These are phyloP conservation scores for Epinotia nisella DNA, from an alignment of 2,888 invertebrate species.

Conservation along the genomic window DNA sequence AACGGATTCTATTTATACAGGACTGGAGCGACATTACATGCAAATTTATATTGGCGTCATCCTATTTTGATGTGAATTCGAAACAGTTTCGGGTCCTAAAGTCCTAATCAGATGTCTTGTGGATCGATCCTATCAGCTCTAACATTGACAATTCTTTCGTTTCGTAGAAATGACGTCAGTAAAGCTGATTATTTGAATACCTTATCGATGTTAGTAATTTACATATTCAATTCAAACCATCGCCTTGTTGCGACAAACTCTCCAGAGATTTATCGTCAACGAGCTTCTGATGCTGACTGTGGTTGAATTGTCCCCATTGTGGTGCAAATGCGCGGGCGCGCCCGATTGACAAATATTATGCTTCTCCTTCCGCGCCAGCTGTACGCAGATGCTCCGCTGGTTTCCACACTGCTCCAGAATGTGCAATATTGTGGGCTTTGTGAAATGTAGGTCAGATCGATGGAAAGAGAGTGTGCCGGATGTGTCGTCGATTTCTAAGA, in stretches of 20 bases:
- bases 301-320: slow-evolving; percentile 13
- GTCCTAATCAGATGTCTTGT: background rate
- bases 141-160: background rate
- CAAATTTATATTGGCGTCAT: slow-evolving; percentile 12
- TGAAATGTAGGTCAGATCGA: slow-evolving; percentile 28
- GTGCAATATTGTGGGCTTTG: slow-evolving; percentile 13
- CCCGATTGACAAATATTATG: slow-evolving; percentile 34
- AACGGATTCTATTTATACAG: slow-evolving; percentile 39
- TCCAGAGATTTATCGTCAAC: background rate
- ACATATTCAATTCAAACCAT: slow-evolving; percentile 8
- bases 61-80: background rate
- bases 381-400: slow-evolving; percentile 19
- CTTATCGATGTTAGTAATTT: slow-evolving; percentile 2
- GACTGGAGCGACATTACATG: slow-evolving; percentile 10
- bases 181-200: slow-evolving; percentile 1
- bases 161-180: background rate
- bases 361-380: slow-evolving; percentile 17
- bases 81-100: background rate
- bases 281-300: background rate
- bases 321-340: slow-evolving; percentile 13
- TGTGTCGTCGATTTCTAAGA: background rate
- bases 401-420: slow-evolving; percentile 31
- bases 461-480: slow-evolving; percentile 5
- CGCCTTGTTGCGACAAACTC: background rate
- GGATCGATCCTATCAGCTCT: background rate